These are phyloP conservation scores for Trogon surrucura DNA, from an alignment of 2,113 vertebrate species.

Conservation along the genomic window DNA sequence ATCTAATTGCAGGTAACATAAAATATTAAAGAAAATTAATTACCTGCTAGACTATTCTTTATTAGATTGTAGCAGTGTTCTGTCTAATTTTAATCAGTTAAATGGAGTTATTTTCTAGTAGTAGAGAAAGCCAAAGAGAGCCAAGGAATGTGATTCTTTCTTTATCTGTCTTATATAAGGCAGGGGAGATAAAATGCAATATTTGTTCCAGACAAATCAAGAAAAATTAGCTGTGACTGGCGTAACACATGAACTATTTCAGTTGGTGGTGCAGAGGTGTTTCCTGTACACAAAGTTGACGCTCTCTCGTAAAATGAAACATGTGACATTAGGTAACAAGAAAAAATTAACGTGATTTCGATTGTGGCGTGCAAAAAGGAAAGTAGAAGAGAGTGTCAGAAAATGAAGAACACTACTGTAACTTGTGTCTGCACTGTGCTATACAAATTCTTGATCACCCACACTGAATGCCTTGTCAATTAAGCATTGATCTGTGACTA, in stretches of 20 bases:
- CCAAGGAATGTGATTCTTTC: background rate
- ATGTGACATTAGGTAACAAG: background rate
- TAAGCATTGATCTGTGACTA: background rate
- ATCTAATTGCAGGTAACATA: background rate
- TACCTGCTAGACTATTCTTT: background rate
- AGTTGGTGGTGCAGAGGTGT: background rate
- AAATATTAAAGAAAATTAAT: background rate
- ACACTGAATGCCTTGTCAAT: background rate
- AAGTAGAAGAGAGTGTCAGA: background rate
- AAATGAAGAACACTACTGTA: background rate
- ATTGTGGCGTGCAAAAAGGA: background rate
- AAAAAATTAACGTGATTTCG: background rate
- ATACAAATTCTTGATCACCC: background rate
- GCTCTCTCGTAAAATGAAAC: background rate
- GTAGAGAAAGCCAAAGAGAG: background rate
- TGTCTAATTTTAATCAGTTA: background rate
- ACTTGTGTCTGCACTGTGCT: background rate
- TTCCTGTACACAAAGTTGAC: background rate
- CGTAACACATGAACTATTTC: background rate
- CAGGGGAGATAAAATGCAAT: background rate
- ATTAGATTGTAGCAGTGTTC: background rate
- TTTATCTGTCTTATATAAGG: background rate
- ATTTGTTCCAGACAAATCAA: background rate
- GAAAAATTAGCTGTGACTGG: background rate
- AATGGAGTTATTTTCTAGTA: background rate